A percentile compares a stretch with the other conserved stretches of the same genome.
phyloP scores from a whole-genome alignment of 1,140 invertebrate genomes.

The Globodera ellingtonae region DNA sequence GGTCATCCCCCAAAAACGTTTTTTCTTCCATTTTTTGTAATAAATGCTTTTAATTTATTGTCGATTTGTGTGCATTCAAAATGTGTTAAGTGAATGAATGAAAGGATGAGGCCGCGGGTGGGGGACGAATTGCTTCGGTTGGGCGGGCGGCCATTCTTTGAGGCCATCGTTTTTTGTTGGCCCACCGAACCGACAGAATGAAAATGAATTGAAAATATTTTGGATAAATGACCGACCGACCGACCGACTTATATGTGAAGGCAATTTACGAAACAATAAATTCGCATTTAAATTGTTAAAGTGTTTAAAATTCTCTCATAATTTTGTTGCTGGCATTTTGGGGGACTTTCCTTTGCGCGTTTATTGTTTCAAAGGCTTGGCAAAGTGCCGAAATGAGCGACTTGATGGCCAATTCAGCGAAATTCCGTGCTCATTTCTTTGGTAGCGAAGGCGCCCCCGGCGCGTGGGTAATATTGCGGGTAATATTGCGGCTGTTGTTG shows the following conservation, averaged over 20 bases:
- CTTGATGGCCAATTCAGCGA: not conserved
- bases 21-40: not conserved
- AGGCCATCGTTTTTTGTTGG: too few species aligned
- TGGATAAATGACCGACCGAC: not conserved
- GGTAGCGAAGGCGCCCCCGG: not conserved
- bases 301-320: not conserved
- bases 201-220: too few species aligned
- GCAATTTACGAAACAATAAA: not conserved
- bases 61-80: not conserved
- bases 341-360: not conserved
- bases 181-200: too few species aligned
- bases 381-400: not conserved
- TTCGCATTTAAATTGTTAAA: not conserved
- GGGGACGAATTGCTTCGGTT: not conserved
- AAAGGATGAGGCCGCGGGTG: too few species aligned
- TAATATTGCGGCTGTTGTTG: not conserved
- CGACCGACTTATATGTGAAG: not conserved
- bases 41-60: not conserved
- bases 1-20: not conserved
- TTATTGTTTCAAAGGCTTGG: not conserved
- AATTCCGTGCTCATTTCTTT: conserved; percentile 7
- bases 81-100: not conserved
- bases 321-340: too few species aligned
- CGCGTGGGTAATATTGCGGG: not conserved
- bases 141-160: not conserved